Conservation (phyloP, 2,888 invertebrate genomes). For the Cyrtodaria siliqua region DNA sequence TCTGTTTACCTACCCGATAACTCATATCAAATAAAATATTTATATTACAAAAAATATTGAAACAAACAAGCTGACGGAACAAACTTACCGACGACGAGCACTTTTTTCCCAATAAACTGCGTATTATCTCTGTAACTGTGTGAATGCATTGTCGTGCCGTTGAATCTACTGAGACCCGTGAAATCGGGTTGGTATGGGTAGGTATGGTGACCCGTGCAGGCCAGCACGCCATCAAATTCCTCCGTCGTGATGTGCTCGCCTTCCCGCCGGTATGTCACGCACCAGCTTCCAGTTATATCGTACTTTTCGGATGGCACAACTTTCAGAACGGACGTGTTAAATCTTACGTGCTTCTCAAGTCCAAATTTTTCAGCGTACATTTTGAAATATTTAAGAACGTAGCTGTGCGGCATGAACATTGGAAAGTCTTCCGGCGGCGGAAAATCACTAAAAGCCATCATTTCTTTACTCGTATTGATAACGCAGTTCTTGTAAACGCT, state of each 20-base stretch:
- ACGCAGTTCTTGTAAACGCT: constrained; percentile 82
- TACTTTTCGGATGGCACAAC: constrained; percentile 78
- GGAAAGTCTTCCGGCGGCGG: constrained; percentile 86
- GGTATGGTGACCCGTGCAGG: constrained; percentile 87
- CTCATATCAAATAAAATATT: no score
- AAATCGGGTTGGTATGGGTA: constrained; percentile 85
- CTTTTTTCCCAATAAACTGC: constrained; percentile 84
- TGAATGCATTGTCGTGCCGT: constrained; percentile 79
- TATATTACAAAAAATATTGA: no score
- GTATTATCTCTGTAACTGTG: constrained; percentile 77
- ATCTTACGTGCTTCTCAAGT: constrained; percentile 77
- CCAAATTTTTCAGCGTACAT: constrained; percentile 82
- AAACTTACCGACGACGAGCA: constrained; percentile 86
- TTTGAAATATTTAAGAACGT: constrained; percentile 83
- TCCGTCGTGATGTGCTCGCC: constrained; percentile 48
- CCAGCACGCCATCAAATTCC: constrained; percentile 86
- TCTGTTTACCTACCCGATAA: no score
- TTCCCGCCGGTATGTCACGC: constrained; percentile 61
- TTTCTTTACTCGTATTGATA: constrained; percentile 85
- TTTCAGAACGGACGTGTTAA: constrained; percentile 71
- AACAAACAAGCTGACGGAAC: no score
- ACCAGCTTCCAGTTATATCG: constrained; percentile 81
- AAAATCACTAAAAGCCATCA: constrained; percentile 86
- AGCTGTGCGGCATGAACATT: constrained; percentile 86
- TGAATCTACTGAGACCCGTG: constrained; percentile 84